A percentile compares a stretch with the other conserved stretches of the same genome.
These are phyloP conservation scores for Ypsolopha scabrella DNA, from an alignment of 2,888 invertebrate genomes.

Conservation along the genomic window DNA sequence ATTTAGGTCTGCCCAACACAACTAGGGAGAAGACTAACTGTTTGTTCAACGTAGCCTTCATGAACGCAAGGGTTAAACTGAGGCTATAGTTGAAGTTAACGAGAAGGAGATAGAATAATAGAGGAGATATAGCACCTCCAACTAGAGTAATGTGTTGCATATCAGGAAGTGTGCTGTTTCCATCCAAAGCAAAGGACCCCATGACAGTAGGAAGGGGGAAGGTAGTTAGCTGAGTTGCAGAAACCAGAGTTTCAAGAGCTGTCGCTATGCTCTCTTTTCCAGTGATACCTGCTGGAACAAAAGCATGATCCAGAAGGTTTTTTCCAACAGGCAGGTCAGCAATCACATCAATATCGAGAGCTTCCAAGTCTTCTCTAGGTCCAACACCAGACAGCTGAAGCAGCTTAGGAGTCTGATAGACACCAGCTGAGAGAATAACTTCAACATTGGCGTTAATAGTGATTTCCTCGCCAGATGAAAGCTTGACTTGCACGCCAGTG, in stretches of 20 bases:
- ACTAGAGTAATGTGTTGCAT: background rate
- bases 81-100: conserved; percentile 2
- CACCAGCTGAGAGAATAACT: conserved; percentile 43
- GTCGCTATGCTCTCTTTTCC: background rate
- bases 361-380: conserved; percentile 26
- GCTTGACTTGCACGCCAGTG: conserved; percentile 6
- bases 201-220: conserved; percentile 1
- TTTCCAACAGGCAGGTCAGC: conserved; percentile 40
- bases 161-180: background rate
- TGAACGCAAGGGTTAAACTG: background rate
- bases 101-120: background rate
- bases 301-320: conserved; percentile 47
- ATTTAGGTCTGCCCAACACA: conserved; percentile 35
- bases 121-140: background rate
- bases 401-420: conserved; percentile 42
- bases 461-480: background rate
- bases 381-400: conserved; percentile 52
- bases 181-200: background rate
- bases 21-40: conserved; percentile 7
- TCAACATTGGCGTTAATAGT: conserved; percentile 31
- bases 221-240: background rate
- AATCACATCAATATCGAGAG: conserved; percentile 25
- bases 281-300: conserved; percentile 4
- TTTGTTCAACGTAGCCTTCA: background rate
- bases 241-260: background rate